Percentiles rank a stretch among this genome's conserved stretches.
Conservation (phyloP, 2,888 invertebrate species). For the Phyllotreta striolata region DNA sequence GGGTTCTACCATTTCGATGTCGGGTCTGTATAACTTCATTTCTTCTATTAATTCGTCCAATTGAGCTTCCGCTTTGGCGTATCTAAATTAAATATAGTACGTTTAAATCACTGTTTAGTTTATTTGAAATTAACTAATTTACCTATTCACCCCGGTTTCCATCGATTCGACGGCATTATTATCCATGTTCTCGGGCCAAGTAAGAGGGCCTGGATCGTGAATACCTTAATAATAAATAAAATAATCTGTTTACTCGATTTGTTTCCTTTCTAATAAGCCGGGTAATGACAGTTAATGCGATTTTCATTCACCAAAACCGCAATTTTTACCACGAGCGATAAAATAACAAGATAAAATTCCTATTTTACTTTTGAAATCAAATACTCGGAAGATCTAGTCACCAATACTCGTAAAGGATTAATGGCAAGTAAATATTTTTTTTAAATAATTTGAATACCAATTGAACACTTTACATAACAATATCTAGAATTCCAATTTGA, state of each 20-base stretch:
- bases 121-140: neutral
- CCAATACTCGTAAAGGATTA: too few relatives aligned
- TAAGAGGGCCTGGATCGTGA: neutral
- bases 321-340: too few relatives aligned
- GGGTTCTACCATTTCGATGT: constrained; percentile 73
- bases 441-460: too few relatives aligned
- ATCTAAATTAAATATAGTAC: constrained; percentile 56
- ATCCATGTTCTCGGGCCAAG: constrained; percentile 1
- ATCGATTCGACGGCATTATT: neutral
- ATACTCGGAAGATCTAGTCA: too few relatives aligned
- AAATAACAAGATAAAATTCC: too few relatives aligned
- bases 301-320: too few relatives aligned
- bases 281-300: too few relatives aligned
- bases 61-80: constrained; percentile 75
- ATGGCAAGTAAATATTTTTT: too few relatives aligned
- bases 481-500: too few relatives aligned
- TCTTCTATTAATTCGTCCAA: constrained; percentile 79
- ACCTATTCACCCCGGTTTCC: constrained; percentile 2
- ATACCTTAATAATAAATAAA: neutral
- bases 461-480: too few relatives aligned
- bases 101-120: neutral
- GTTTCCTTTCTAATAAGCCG: neutral
- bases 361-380: too few relatives aligned
- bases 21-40: constrained; percentile 68
- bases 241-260: constrained; percentile 2